Evolutionary conservation across 2,888 invertebrate genomes (phyloP).

Genomic region (Rhorus exstirpatorius): DNA sequence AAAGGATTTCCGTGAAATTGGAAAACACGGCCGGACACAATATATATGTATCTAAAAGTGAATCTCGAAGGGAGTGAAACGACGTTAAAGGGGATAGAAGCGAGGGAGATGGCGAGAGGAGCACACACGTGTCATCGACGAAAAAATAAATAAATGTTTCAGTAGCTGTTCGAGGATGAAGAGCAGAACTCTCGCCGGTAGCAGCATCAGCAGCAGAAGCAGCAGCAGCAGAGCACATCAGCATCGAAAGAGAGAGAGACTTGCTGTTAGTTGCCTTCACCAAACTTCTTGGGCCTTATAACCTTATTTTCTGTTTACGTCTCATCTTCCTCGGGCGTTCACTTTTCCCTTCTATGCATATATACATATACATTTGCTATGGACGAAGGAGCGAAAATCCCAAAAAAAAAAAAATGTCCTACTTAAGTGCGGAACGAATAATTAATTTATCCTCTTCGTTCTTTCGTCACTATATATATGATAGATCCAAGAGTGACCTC

Average conservation of each 20-base stretch:
- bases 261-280: slow-evolving; percentile 48
- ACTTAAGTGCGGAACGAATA: slow-evolving; percentile 78
- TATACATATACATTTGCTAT: not conserved
- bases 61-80: slow-evolving; percentile 14
- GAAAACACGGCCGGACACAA: slow-evolving; percentile 43
- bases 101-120: slow-evolving; percentile 26
- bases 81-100: slow-evolving; percentile 40
- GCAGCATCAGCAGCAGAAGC: too few species aligned
- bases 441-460: slow-evolving; percentile 45
- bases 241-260: slow-evolving; percentile 10
- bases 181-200: slow-evolving; percentile 77
- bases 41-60: slow-evolving; percentile 13
- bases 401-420: slow-evolving; percentile 77
- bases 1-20: slow-evolving; percentile 63
- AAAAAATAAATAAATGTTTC: slow-evolving; percentile 77
- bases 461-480: slow-evolving; percentile 39
- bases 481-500: slow-evolving; percentile 10
- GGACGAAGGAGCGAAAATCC: too few species aligned
- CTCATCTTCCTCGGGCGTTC: slow-evolving; percentile 52
- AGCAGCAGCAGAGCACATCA: slow-evolving; percentile 36
- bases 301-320: slow-evolving; percentile 71
- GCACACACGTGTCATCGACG: slow-evolving; percentile 72
- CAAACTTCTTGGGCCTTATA: slow-evolving; percentile 49
- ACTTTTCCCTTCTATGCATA: slow-evolving; percentile 14
- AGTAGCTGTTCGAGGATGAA: slow-evolving; percentile 79